Conservation (phyloP, 1,140 invertebrate genomes). For the Drosophila watanabei region DNA sequence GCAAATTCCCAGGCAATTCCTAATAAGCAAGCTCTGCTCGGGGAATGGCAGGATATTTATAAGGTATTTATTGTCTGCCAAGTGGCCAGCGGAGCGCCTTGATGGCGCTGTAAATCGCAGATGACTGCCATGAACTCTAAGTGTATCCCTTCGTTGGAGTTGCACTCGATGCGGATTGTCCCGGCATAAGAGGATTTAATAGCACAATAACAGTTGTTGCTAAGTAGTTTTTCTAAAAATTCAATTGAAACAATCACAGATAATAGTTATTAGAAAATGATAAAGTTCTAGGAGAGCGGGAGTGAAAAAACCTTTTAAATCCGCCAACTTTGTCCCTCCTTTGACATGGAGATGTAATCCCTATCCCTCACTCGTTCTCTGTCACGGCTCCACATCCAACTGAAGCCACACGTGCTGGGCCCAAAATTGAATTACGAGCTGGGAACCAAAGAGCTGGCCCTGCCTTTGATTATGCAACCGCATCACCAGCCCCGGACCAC, state of each 20-base stretch:
- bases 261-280: not conserved
- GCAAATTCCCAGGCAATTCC: slow-evolving; percentile 22
- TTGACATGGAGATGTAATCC: not conserved
- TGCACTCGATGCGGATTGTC: no score
- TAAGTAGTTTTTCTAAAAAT: no score
- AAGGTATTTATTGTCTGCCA: slow-evolving; percentile 45
- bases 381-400: not conserved
- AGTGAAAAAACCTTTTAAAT: not conserved
- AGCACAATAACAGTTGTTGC: no score
- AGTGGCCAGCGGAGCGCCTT: not conserved
- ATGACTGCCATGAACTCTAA: slow-evolving; percentile 4
- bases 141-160: no score
- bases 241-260: not conserved
- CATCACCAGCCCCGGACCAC: not conserved
- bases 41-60: slow-evolving; percentile 26
- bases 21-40: slow-evolving; percentile 17
- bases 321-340: no score
- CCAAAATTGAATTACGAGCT: slow-evolving; percentile 25
- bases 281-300: no score
- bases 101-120: slow-evolving; percentile 31
- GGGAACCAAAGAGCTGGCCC: not conserved
- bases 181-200: no score
- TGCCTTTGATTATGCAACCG: slow-evolving; percentile 24
- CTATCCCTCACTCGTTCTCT: not conserved
- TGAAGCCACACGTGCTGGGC: slow-evolving; percentile 5